Percentiles rank a stretch among this genome's conserved stretches.
Conservation (phyloP, 1,140 invertebrate species). For the Drosophila insularis region DNA sequence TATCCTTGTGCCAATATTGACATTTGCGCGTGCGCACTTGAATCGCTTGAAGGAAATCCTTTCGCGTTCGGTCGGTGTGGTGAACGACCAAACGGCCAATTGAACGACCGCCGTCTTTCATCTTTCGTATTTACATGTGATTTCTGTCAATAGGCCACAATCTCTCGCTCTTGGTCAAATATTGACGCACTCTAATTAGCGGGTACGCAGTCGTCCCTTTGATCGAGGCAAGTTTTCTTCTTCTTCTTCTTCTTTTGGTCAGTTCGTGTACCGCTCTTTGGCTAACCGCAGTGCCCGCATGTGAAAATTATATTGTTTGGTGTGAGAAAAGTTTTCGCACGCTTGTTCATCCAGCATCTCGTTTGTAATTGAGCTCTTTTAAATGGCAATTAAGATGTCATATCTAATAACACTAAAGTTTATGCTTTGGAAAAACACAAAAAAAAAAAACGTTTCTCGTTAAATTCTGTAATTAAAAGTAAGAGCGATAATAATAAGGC, state of each 20-base stretch:
- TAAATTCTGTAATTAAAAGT: conserved; percentile 48
- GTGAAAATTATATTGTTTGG: conserved; percentile 33
- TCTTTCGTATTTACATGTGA: conserved; percentile 50
- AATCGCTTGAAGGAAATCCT: conserved; percentile 58
- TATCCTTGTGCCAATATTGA: conserved; percentile 77
- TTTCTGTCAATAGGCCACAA: conserved; percentile 56
- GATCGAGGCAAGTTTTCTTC: conserved; percentile 27
- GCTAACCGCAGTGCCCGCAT: conserved; percentile 60
- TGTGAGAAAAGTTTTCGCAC: conserved; percentile 4
- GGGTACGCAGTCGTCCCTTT: conserved; percentile 7
- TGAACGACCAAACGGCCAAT: conserved; percentile 19
- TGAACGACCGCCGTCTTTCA: conserved; percentile 49
- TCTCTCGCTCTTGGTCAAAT: conserved; percentile 36
- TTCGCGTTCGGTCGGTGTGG: conserved; percentile 30
- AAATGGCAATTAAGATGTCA: background rate
- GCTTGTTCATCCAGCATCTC: background rate
- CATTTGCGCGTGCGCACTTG: conserved; percentile 66
- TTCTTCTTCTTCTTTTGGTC: conserved; percentile 22
- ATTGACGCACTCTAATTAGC: conserved; percentile 67
- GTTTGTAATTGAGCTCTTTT: background rate
- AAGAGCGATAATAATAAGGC: conserved; percentile 37
- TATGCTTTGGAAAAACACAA: background rate
- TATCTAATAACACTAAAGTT: background rate
- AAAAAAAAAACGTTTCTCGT: conserved; percentile 22
- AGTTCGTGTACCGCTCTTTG: conserved; percentile 31